Evolutionary conservation across 2,888 invertebrate species (phyloP).

Genomic region (Sclerodermus sp.): DNA sequence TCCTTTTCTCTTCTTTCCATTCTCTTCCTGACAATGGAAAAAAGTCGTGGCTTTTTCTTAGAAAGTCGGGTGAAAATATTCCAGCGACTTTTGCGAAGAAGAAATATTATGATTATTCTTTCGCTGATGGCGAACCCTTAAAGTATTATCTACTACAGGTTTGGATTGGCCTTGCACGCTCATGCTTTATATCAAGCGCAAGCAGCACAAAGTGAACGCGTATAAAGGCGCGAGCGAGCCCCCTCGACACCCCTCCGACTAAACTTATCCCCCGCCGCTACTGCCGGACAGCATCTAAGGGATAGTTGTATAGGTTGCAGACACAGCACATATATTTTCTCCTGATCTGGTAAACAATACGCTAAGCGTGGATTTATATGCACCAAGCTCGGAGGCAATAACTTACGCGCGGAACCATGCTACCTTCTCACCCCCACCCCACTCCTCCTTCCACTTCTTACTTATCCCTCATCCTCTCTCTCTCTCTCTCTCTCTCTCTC

Average conservation of each 20-base stretch:
- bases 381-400: conserved; percentile 48
- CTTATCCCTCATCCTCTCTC: background rate
- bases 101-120: too few relatives aligned
- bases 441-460: conserved; percentile 9
- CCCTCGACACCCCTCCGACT: conserved; percentile 25
- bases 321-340: conserved; percentile 51
- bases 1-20: too few relatives aligned
- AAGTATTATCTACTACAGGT: too few relatives aligned
- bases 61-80: too few relatives aligned
- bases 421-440: conserved; percentile 39
- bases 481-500: conserved; percentile 6
- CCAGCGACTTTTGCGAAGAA: too few relatives aligned
- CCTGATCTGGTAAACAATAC: conserved; percentile 58
- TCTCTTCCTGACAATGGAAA: too few relatives aligned
- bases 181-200: too few relatives aligned
- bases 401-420: conserved; percentile 45
- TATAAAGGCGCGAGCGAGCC: conserved; percentile 37
- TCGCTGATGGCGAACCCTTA: too few relatives aligned
- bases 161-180: too few relatives aligned
- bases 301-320: too few relatives aligned
- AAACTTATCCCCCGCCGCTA: background rate
- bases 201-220: conserved; percentile 34
- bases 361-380: conserved; percentile 54
- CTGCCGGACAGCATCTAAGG: background rate
- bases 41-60: too few relatives aligned